These are phyloP conservation scores for Erebia epiphron DNA, from an alignment of 2,888 invertebrate genomes.

Conservation along the genomic window DNA sequence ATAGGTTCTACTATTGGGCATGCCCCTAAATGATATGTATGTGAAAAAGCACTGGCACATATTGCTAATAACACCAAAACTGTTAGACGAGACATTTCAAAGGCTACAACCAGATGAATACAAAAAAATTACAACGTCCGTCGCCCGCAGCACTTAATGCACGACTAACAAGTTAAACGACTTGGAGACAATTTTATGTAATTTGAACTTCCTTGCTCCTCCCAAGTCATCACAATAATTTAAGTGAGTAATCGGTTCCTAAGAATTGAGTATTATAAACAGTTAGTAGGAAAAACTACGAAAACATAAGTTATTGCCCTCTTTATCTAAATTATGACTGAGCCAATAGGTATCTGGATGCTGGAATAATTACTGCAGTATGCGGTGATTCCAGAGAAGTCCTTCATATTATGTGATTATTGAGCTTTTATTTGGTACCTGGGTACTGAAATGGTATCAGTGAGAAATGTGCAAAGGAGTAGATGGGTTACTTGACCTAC, in stretches of 20 bases:
- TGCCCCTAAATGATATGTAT: slow-evolving; percentile 88
- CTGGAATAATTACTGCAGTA: not conserved
- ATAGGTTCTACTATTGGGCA: slow-evolving; percentile 90
- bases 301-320: slow-evolving; percentile 25
- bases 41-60: slow-evolving; percentile 69
- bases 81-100: slow-evolving; percentile 52
- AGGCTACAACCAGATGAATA: slow-evolving; percentile 11
- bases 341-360: too few relatives aligned
- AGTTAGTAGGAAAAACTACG: slow-evolving; percentile 14
- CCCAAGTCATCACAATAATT: slow-evolving; percentile 12
- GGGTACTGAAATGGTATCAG: too few relatives aligned
- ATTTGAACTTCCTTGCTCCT: slow-evolving; percentile 22
- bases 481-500: too few relatives aligned
- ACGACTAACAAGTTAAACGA: slow-evolving; percentile 37
- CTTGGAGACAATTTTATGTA: slow-evolving; percentile 36
- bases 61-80: slow-evolving; percentile 55
- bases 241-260: slow-evolving; percentile 32
- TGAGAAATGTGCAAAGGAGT: too few relatives aligned
- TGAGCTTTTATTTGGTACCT: too few relatives aligned
- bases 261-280: slow-evolving; percentile 28
- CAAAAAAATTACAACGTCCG: slow-evolving; percentile 15
- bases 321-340: not conserved
- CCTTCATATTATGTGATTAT: not conserved
- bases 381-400: not conserved
- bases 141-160: slow-evolving; percentile 16